These are phyloP conservation scores for Amazona vittata DNA, from an alignment of 2,113 vertebrate species.

Conservation along the genomic window DNA sequence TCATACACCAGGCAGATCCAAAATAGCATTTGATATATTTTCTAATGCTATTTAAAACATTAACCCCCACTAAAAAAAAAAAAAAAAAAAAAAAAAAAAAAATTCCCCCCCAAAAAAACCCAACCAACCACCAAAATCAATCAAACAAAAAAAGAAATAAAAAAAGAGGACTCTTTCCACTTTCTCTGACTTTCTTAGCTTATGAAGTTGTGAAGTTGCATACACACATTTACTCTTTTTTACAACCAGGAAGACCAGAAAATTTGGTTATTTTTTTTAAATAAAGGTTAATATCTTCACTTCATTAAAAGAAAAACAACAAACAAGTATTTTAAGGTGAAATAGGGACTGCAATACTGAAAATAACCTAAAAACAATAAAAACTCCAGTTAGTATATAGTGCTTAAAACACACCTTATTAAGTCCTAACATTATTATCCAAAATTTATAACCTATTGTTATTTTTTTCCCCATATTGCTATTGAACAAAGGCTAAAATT, in stretches of 20 bases:
- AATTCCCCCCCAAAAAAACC: not conserved
- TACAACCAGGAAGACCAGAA: not conserved
- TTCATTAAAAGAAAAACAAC: not conserved
- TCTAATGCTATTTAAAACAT: not conserved
- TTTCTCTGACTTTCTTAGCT: not conserved
- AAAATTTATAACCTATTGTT: not conserved
- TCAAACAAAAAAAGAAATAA: too few species aligned
- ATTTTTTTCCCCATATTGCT: not conserved
- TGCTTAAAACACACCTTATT: not conserved
- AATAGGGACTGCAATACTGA: not conserved
- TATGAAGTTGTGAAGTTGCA: not conserved
- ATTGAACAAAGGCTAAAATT: not conserved
- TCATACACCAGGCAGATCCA: not conserved
- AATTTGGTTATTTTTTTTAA: not conserved
- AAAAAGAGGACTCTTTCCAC: not conserved
- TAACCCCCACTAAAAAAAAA: not conserved
- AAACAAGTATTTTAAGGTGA: not conserved
- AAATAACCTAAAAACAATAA: not conserved
- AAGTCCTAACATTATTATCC: not conserved
- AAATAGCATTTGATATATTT: not conserved
- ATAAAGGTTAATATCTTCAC: not conserved
- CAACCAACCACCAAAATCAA: not conserved
- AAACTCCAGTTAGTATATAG: not conserved
- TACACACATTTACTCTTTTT: fast-evolving
- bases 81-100: not conserved